Base-by-base conservation (phyloP, 37 sponge, comb jelly and placozoan species). In the Haliclona indistincta region DNA sequence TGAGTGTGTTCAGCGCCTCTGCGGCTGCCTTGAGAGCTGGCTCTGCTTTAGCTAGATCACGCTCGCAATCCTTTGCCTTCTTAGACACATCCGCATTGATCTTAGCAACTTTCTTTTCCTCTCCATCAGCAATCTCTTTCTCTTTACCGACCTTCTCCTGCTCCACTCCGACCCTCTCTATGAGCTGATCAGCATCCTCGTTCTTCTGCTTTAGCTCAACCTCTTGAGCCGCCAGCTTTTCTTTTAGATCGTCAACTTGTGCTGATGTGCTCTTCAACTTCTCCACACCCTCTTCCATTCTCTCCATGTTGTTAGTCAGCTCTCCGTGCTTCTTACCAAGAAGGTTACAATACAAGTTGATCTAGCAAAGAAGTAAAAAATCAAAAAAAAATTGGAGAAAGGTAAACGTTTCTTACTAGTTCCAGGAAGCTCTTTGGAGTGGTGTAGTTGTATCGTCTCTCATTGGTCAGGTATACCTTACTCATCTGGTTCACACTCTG, bases 361-460 rank as follows among this genome's bases (percentile, higher is more conserved):
- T 96, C 90, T 95, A n/a, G 11, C 6, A n/a, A 25, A 47, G 13
- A 17, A 47, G 13, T 47, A 47, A 47, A 17, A 47, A 47, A 47
- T 47, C 8, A 47, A 17, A 47, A 47, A 47, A 17, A 17, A 47
- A 47, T 58, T 25, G 6, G 7, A 25, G 23, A 25, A 58, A 7
- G 28, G 25, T 58, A 58, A 41, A 43, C 3, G 45, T 10, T 28
- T 56, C 77, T 61, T 60, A 84, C 84, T 71, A 84, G 90, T 55
- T 97, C 98, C 19, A 97, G 75, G 88, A 97, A 97, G 76, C 95
- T 97, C 85, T 97, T 97, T 36, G 98, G 98, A 43, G 98, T 97
- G 66, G 98, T 97, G 83, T 97, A 97, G 90, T 97, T 97, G 84
- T 94, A 94, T 23, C 98, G 67, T 37, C 94, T 84, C 77, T 97